These are phyloP conservation scores for Casuarius casuarius DNA, from an alignment of 2,113 vertebrate genomes.

Conservation along the genomic window DNA sequence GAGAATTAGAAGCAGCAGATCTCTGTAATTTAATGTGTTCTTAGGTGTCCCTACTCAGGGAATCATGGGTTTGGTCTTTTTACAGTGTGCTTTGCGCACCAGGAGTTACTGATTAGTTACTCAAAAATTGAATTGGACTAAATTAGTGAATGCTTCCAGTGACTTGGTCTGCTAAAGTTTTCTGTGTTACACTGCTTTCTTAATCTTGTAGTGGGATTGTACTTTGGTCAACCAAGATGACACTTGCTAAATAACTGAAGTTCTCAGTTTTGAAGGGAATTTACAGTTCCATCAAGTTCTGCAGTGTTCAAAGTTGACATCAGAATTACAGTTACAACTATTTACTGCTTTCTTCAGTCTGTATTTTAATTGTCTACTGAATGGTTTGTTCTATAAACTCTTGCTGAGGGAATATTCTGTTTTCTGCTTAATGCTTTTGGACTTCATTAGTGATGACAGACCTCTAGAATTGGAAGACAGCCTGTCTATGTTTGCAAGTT, in stretches of 20 bases:
- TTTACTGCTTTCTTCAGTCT: rapidly evolving
- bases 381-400: background rate
- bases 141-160: background rate
- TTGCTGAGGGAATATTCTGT: background rate
- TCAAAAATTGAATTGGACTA: background rate
- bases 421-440: background rate
- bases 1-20: no score
- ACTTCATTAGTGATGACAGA: background rate
- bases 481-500: background rate
- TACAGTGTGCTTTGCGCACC: background rate
- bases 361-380: background rate
- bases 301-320: background rate
- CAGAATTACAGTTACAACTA: background rate
- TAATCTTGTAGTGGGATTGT: background rate
- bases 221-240: background rate
- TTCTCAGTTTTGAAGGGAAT: background rate
- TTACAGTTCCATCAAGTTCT: background rate
- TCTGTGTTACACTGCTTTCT: background rate
- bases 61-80: background rate
- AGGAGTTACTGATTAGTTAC: background rate
- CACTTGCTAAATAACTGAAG: background rate
- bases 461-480: background rate
- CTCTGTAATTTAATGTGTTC: background rate
- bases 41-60: background rate
- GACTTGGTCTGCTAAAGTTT: background rate